These are phyloP conservation scores for Melanotaenia nigrans DNA, from an alignment of 2,797 vertebrate genomes.

Conservation along the genomic window DNA sequence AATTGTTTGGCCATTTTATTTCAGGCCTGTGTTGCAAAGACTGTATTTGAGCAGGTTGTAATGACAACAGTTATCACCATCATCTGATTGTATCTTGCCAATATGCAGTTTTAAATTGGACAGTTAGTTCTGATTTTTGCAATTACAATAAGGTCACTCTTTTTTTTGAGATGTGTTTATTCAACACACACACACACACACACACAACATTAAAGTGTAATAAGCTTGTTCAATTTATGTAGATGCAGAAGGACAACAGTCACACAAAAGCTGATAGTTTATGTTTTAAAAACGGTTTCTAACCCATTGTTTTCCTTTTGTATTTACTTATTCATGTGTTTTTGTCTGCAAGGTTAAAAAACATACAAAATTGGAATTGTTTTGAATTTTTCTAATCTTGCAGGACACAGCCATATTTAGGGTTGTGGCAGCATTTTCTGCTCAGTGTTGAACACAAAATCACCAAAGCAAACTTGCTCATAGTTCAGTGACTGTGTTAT, in stretches of 20 bases:
- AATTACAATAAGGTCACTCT: conserved; percentile 2
- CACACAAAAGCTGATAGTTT: background rate
- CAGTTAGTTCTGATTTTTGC: conserved; percentile 24
- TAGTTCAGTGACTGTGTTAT: background rate
- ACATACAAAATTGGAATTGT: background rate
- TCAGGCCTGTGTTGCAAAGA: background rate
- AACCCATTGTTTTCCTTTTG: background rate
- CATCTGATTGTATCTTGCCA: conserved; percentile 15
- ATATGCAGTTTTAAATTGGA: conserved; percentile 9
- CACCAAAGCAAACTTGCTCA: background rate
- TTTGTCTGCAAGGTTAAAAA: background rate
- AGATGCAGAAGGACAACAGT: background rate
- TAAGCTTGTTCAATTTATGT: background rate
- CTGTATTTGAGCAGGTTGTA: background rate
- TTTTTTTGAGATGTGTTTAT: conserved; percentile 6
- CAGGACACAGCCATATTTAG: background rate
- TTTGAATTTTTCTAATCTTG: background rate
- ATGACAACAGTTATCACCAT: background rate
- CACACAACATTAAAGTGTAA: background rate
- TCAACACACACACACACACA: background rate
- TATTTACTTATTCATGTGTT: background rate
- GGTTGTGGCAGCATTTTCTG: background rate
- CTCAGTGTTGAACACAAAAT: background rate
- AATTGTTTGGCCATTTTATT: conserved; percentile 6
- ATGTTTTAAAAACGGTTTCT: background rate